A percentile compares a stretch with the other conserved stretches of the same genome.
Evolutionary conservation across 2,888 invertebrate genomes (phyloP).

Genomic region (Agrotis segetum): DNA sequence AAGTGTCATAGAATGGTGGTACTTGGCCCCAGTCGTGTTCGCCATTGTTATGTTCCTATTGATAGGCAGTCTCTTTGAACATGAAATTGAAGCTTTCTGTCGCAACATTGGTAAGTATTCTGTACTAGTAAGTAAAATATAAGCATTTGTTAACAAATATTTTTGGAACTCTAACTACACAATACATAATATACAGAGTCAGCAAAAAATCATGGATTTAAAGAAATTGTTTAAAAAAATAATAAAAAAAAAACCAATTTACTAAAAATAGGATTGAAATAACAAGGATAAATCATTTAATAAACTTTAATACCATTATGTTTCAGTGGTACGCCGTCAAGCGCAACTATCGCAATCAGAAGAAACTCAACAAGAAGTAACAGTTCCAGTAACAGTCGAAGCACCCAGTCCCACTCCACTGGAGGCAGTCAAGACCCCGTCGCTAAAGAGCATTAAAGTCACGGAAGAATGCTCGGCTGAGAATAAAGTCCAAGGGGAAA

Average conservation of each 20-base stretch:
- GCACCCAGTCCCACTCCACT: constrained; percentile 2
- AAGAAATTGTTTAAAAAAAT: no score
- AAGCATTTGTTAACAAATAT: not conserved
- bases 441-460: not conserved
- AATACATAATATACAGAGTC: no score
- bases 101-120: constrained; percentile 75
- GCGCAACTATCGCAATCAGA: constrained; percentile 15
- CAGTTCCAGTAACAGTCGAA: not conserved
- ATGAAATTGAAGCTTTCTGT: constrained; percentile 74
- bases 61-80: constrained; percentile 82
- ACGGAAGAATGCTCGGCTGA: constrained; percentile 8
- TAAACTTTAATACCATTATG: not conserved
- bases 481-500: constrained; percentile 1
- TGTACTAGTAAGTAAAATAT: not conserved
- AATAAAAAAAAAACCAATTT: no score
- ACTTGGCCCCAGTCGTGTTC: constrained; percentile 76
- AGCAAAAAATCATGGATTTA: no score
- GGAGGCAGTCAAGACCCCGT: constrained; percentile 31
- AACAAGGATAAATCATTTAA: not conserved
- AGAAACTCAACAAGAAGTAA: constrained; percentile 14
- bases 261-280: no score
- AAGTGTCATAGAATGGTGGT: constrained; percentile 78
- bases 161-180: constrained; percentile 6
- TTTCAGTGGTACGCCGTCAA: constrained; percentile 64
- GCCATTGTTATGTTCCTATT: constrained; percentile 82